Conservation (phyloP, 2,113 vertebrate species). For the Myrmophylax atrothorax region DNA sequence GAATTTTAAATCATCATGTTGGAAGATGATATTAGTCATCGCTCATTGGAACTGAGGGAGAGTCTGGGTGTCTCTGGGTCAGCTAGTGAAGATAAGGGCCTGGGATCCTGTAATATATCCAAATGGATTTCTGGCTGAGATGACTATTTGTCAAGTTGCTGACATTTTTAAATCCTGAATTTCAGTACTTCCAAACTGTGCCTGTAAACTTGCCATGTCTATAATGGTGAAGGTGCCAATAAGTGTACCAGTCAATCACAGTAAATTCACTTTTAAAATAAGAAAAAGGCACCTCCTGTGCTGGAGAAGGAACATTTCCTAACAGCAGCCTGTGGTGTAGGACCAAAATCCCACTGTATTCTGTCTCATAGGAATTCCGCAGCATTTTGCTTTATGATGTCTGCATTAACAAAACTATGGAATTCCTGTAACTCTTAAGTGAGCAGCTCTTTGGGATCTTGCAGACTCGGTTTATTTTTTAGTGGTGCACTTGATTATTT, state of each 20-base stretch:
- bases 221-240: conserved; percentile 40
- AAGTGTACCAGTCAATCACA: background rate
- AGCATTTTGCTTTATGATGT: background rate
- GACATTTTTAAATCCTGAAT: conserved; percentile 16
- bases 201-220: conserved; percentile 58
- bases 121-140: background rate
- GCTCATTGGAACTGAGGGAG: background rate
- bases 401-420: background rate
- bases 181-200: conserved; percentile 46
- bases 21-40: background rate
- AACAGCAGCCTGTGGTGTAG: conserved; percentile 21
- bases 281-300: background rate
- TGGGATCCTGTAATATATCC: background rate
- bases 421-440: conserved; percentile 10
- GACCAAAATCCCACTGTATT: conserved; percentile 30
- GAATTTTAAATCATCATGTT: background rate
- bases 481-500: conserved; percentile 12
- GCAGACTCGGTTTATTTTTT: conserved; percentile 5
- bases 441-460: conserved; percentile 51
- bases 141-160: background rate
- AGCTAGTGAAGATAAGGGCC: background rate
- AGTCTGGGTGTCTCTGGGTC: background rate
- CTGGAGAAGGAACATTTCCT: background rate
- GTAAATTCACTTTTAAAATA: background rate
- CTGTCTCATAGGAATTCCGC: background rate